A percentile compares a stretch with the other conserved stretches of the same genome.
phyloP scores from a whole-genome alignment of 2,888 invertebrate species.

The Ophioninae sp. region DNA sequence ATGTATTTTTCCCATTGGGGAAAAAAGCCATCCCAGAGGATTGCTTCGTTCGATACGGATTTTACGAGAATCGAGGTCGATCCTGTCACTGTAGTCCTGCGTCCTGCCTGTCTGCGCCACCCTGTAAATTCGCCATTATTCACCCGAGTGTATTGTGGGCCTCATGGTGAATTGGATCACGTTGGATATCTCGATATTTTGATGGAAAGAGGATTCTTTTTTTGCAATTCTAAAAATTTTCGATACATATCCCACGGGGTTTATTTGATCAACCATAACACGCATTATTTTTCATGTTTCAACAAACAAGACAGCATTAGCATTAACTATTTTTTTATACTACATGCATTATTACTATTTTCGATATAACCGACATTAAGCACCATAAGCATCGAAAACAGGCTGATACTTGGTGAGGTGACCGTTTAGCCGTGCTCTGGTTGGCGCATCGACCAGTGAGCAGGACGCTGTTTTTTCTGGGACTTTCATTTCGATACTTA shows the following conservation, averaged over 20 bases:
- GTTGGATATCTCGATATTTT: slow-evolving; percentile 14
- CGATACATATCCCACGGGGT: not conserved
- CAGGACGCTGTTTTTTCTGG: no score
- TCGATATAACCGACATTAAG: no score
- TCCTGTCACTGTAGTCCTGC: slow-evolving; percentile 21
- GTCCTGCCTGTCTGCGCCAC: not conserved
- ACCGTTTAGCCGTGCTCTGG: no score
- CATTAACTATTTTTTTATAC: no score
- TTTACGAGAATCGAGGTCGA: slow-evolving; percentile 48
- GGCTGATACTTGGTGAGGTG: no score
- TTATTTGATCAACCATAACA: slow-evolving; percentile 4
- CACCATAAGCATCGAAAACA: no score
- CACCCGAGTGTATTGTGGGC: slow-evolving; percentile 27
- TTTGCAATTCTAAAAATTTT: slow-evolving; percentile 14
- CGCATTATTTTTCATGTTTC: not conserved
- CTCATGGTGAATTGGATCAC: slow-evolving; percentile 34
- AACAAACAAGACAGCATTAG: no score
- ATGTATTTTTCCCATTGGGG: slow-evolving; percentile 45
- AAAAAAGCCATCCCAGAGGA: slow-evolving; percentile 44
- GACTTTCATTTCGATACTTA: no score
- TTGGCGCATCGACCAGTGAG: no score
- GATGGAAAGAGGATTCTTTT: not conserved
- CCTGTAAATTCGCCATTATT: slow-evolving; percentile 50
- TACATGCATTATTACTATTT: no score
- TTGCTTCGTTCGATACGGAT: slow-evolving; percentile 54